Percentiles rank a stretch among this genome's conserved stretches.
Conservation (phyloP, 2,797 vertebrate species). For the Siniperca undulata region DNA sequence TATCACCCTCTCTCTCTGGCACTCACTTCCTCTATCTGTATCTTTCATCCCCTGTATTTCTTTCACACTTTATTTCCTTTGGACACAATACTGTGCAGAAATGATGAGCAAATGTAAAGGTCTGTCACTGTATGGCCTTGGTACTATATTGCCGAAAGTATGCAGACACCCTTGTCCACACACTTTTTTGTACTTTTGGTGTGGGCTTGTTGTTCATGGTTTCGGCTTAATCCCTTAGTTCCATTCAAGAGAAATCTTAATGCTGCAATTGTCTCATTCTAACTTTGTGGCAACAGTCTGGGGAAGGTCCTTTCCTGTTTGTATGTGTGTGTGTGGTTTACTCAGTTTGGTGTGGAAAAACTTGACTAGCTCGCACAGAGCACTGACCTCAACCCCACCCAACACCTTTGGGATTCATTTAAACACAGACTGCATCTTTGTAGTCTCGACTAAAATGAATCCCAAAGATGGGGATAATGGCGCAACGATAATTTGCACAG, state of each 20-base stretch:
- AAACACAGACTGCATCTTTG: neutral
- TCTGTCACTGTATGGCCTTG: neutral
- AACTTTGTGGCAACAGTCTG: neutral
- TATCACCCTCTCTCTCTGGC: constrained; percentile 10
- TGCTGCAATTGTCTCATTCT: neutral
- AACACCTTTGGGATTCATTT: neutral
- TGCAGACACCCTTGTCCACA: neutral
- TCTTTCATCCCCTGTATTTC: constrained; percentile 23
- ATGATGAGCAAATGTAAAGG: neutral
- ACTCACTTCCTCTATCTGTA: constrained; percentile 7
- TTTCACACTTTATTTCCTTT: constrained; percentile 20
- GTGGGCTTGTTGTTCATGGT: neutral
- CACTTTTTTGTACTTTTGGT: neutral
- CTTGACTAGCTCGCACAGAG: neutral
- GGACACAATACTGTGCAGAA: neutral
- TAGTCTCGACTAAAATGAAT: neutral
- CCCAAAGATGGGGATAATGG: neutral
- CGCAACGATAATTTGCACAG: neutral
- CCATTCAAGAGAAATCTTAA: neutral
- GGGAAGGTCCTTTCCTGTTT: neutral
- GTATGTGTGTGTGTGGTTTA: neutral
- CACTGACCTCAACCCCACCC: neutral
- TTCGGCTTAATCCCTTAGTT: neutral
- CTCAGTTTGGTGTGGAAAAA: neutral
- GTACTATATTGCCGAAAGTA: neutral